A percentile compares a stretch with the other conserved stretches of the same genome.
Conservation (phyloP, 92 coral and sea anemone species). For the Parazoanthus atlanticus region DNA sequence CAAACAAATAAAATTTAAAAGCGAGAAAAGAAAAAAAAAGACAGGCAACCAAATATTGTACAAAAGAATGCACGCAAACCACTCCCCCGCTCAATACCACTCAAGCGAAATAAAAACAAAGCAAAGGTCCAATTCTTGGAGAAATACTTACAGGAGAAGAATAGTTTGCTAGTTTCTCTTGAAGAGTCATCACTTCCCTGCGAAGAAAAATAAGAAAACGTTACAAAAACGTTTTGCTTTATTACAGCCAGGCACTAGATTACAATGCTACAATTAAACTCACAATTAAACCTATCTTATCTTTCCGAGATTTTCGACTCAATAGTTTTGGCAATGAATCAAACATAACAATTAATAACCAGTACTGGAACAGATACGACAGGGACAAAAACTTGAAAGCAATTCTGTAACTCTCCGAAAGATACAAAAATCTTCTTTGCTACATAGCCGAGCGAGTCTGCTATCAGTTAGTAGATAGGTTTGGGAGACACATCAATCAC, state of each 20-base stretch:
- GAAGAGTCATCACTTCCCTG: constrained; percentile 89
- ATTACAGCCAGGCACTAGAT: background rate
- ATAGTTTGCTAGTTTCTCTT: constrained; percentile 79
- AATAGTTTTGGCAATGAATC: too few species aligned
- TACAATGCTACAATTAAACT: background rate
- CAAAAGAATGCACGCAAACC: background rate
- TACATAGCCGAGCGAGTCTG: too few species aligned
- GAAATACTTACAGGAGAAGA: constrained; percentile 73
- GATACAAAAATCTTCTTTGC: too few species aligned
- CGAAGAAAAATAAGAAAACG: background rate
- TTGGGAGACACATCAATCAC: background rate
- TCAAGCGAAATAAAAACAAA: background rate
- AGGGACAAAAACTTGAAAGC: too few species aligned
- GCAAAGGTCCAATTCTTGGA: background rate
- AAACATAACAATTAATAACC: too few species aligned
- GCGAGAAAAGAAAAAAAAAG: too few species aligned
- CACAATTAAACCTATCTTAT: too few species aligned
- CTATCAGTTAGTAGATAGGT: background rate
- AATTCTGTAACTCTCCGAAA: too few species aligned
- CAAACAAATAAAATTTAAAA: too few species aligned
- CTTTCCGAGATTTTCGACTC: too few species aligned
- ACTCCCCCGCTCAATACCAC: background rate
- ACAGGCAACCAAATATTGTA: background rate
- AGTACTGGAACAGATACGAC: too few species aligned
- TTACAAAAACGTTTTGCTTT: background rate